Conservation (phyloP, 2,113 vertebrate species). For the Eleginops maclovinus region DNA sequence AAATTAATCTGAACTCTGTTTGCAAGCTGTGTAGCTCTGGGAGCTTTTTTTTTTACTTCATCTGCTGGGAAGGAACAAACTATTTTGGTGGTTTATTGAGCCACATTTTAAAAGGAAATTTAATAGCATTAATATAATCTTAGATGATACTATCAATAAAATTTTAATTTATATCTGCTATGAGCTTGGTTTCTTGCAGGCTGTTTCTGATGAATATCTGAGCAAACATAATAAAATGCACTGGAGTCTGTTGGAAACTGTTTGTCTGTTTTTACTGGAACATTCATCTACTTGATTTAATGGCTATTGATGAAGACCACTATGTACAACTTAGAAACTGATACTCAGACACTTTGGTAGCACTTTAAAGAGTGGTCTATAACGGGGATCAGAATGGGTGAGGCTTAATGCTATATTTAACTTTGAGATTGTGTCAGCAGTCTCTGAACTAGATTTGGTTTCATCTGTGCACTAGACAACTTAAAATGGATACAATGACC, state of each 20-base stretch:
- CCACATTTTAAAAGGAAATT: slow-evolving; percentile 55
- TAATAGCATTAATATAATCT: slow-evolving; percentile 65
- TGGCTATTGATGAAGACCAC: neutral
- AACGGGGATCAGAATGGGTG: slow-evolving; percentile 30
- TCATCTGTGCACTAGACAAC: slow-evolving; percentile 16
- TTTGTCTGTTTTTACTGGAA: neutral
- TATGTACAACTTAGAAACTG: neutral
- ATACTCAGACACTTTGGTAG: neutral
- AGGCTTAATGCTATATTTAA: slow-evolving; percentile 65
- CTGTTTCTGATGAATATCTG: slow-evolving; percentile 72
- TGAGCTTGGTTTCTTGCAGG: slow-evolving; percentile 60
- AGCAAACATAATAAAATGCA: slow-evolving; percentile 79
- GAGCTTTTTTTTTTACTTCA: slow-evolving; percentile 56
- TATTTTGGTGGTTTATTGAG: slow-evolving; percentile 25
- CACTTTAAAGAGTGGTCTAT: slow-evolving; percentile 14
- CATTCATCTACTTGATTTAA: neutral
- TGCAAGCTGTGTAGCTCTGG: slow-evolving; percentile 30
- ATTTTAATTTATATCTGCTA: slow-evolving; percentile 73
- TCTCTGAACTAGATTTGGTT: slow-evolving; percentile 49
- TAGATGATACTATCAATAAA: slow-evolving; percentile 28
- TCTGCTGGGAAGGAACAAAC: slow-evolving; percentile 44
- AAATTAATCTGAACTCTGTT: slow-evolving; percentile 17
- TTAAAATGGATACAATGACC: slow-evolving; percentile 30
- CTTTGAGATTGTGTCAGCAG: slow-evolving; percentile 48
- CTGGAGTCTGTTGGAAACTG: slow-evolving; percentile 59